Evolutionary conservation across 2,113 vertebrate genomes (phyloP).

Genomic region (Lipophrys pholis): DNA sequence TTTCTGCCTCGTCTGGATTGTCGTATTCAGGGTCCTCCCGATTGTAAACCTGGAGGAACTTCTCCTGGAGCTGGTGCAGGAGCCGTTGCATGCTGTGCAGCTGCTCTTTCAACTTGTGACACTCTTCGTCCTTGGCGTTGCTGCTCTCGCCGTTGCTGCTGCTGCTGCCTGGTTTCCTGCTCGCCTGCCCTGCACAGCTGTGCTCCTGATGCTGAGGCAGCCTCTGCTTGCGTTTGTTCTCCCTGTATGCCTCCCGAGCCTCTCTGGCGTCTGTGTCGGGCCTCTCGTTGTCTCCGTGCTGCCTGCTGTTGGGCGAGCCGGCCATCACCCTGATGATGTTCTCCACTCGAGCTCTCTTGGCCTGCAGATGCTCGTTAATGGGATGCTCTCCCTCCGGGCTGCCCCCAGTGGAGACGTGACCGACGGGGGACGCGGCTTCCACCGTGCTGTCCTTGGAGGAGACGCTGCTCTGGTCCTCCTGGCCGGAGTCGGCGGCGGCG

Average conservation of each 20-base stretch:
- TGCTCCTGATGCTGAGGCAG: slow-evolving; percentile 85
- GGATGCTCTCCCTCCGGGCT: slow-evolving; percentile 77
- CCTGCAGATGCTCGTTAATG: slow-evolving; percentile 83
- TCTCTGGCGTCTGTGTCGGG: slow-evolving; percentile 55
- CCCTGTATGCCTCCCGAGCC: slow-evolving; percentile 69
- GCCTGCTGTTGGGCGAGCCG: slow-evolving; percentile 77
- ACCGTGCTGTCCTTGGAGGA: slow-evolving; percentile 73
- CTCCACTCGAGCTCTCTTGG: slow-evolving; percentile 93
- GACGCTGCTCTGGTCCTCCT: slow-evolving; percentile 75
- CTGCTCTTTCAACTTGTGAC: slow-evolving; percentile 88
- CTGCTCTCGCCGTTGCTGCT: slow-evolving; percentile 36
- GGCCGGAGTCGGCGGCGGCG: slow-evolving; percentile 64
- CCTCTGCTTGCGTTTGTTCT: slow-evolving; percentile 89
- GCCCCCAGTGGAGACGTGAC: slow-evolving; percentile 57
- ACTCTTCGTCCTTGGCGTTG: slow-evolving; percentile 80
- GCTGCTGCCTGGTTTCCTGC: slow-evolving; percentile 24
- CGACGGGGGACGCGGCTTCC: slow-evolving; percentile 67
- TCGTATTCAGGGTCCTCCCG: slow-evolving; percentile 65
- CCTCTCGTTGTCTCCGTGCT: slow-evolving; percentile 64
- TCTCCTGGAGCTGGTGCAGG: slow-evolving; percentile 88
- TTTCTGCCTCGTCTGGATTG: slow-evolving; percentile 40
- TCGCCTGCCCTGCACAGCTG: slow-evolving; percentile 3
- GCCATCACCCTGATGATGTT: slow-evolving; percentile 92
- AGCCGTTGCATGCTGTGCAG: slow-evolving; percentile 90
- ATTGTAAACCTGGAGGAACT: slow-evolving; percentile 85